Evolutionary conservation across 2,888 invertebrate genomes (phyloP), one percentile per base, ranked within the genome.

Genomic region (Charanyca ferruginea): DNA sequence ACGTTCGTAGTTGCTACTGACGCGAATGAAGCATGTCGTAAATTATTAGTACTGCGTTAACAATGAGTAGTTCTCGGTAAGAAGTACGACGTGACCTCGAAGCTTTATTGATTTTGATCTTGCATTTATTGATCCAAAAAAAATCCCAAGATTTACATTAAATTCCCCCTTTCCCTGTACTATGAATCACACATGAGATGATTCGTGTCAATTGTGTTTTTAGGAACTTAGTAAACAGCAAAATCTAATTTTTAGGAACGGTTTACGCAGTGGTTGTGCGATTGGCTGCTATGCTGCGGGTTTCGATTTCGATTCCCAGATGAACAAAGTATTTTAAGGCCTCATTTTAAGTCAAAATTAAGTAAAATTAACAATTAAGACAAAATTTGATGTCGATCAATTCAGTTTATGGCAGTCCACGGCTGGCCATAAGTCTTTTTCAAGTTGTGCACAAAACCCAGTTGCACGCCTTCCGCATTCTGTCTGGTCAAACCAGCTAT

Each of bases 1-100:
- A 16, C 11, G 22, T 28, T 38, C 28, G 8, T 23, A 38, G 22
- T 18, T 66, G 25, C 45, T 53, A 65, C 13, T 28, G 44, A 18
- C n/a, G 18, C 22, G 18, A 20, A 32, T 54, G 3, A 22, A 65
- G 45, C 22, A 16, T 38, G n/a, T 61, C 35, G 23, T 53, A 52
- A 35, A n/a, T 13, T 20, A 44, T 35, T 51, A 44, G 23, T n/a
- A 22, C n/a, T 28, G n/a, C 8, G 0, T 66, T n/a, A 9, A 35
- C 3, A 22, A 18, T 44, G 13, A n/a, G 6, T 22, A 16, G 22
- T 52, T 28, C 25, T 66, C 20, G 3, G 66, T 45, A 22, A 13
- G 51, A 66, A 32, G 9, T 9, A 44, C 16, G 3, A 42, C 11
- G 16, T 32, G 18, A 42, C 13, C n/a, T 28, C 5, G 11, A 38